Conservation (phyloP, 2,888 invertebrate genomes). For the Drosophila putrida region DNA sequence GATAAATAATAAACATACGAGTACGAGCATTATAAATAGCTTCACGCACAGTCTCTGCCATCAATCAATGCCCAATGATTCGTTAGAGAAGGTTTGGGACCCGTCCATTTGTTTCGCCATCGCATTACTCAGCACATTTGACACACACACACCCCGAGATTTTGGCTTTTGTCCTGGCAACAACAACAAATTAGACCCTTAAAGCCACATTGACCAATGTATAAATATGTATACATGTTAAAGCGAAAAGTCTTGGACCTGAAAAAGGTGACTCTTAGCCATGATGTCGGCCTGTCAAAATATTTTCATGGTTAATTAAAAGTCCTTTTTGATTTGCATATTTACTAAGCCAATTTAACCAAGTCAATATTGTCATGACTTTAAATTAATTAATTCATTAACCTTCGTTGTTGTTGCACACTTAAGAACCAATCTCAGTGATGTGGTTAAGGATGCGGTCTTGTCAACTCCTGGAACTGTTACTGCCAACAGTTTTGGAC, state of each 20-base stretch:
- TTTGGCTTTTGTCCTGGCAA: slow-evolving; percentile 16
- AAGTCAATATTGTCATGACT: slow-evolving; percentile 9
- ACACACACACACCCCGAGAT: slow-evolving; percentile 20
- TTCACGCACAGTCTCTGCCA: slow-evolving; percentile 53
- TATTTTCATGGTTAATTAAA: slow-evolving; percentile 67
- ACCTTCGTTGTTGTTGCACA: slow-evolving; percentile 4
- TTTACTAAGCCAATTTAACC: slow-evolving; percentile 6
- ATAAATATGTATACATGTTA: slow-evolving; percentile 14
- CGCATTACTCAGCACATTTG: slow-evolving; percentile 60
- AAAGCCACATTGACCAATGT: slow-evolving; percentile 6
- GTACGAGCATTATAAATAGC: slow-evolving; percentile 74
- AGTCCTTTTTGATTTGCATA: slow-evolving; percentile 53
- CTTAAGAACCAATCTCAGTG: slow-evolving; percentile 1
- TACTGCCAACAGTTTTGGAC: slow-evolving; percentile 11
- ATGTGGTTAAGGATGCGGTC: slow-evolving; percentile 12
- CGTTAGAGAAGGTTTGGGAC: slow-evolving; percentile 24
- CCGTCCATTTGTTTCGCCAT: slow-evolving; percentile 28
- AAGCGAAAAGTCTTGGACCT: slow-evolving; percentile 5
- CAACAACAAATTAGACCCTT: slow-evolving; percentile 18
- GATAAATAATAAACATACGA: slow-evolving; percentile 76
- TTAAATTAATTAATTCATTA: slow-evolving; percentile 49
- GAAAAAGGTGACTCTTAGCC: slow-evolving; percentile 16
- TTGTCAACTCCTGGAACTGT: not conserved
- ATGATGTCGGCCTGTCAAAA: slow-evolving; percentile 43
- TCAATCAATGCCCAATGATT: slow-evolving; percentile 68